A percentile compares a stretch with the other conserved stretches of the same genome.
These are phyloP conservation scores for Plutella xylostella DNA, from an alignment of 2,888 invertebrate species.

Conservation along the genomic window DNA sequence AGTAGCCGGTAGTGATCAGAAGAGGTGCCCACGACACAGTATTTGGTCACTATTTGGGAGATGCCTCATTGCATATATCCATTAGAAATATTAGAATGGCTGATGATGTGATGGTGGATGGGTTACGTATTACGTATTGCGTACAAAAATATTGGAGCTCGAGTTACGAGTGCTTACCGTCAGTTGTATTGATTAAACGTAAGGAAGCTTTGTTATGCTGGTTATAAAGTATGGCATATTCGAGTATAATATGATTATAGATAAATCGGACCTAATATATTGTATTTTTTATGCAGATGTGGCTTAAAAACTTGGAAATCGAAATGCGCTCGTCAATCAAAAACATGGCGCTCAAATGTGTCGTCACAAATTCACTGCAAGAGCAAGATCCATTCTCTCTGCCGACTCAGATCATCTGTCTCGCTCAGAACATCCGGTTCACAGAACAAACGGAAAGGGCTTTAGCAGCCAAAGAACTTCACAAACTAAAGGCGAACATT, in stretches of 20 bases:
- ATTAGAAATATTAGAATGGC: too few species aligned
- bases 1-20: too few species aligned
- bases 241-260: not conserved
- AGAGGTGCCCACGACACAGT: too few species aligned
- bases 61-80: too few species aligned
- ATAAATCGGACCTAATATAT: not conserved
- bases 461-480: constrained; percentile 74
- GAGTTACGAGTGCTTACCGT: too few species aligned
- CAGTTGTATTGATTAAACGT: too few species aligned
- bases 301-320: constrained; percentile 83
- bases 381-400: constrained; percentile 63
- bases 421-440: constrained; percentile 87
- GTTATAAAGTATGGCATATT: too few species aligned
- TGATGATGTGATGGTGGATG: too few species aligned
- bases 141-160: too few species aligned
- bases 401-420: constrained; percentile 83
- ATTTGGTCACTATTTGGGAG: too few species aligned
- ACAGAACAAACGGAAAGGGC: constrained; percentile 87
- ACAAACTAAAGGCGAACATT: constrained; percentile 56
- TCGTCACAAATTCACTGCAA: constrained; percentile 54
- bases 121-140: too few species aligned
- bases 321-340: constrained; percentile 82
- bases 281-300: constrained; percentile 55
- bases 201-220: too few species aligned
- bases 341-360: constrained; percentile 72